phyloP scores from a whole-genome alignment of 2,113 vertebrate species.

The Gavia stellata region DNA sequence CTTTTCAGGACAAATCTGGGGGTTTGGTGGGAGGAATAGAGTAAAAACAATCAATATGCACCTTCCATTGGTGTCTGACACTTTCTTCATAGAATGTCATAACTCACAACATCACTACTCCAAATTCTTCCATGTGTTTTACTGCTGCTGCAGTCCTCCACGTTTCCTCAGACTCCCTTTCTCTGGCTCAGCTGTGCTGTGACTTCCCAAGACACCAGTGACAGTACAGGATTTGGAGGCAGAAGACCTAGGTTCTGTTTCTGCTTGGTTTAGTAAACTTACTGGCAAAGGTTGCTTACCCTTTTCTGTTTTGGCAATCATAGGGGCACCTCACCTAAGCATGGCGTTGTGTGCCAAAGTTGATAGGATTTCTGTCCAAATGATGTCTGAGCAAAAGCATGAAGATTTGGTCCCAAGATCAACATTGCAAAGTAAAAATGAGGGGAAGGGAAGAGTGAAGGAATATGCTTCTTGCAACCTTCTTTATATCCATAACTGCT shows the following conservation, averaged over 20 bases:
- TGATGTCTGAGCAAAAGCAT: neutral
- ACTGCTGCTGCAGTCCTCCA: neutral
- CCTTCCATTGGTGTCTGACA: neutral
- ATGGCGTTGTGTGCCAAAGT: fast-evolving
- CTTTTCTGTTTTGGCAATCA: neutral
- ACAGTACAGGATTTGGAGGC: neutral
- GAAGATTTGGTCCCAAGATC: neutral
- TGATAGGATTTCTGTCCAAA: neutral
- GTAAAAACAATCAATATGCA: neutral
- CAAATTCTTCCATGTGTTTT: neutral
- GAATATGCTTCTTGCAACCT: neutral
- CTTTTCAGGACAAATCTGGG: neutral
- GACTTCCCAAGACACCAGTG: neutral
- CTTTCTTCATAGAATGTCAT: neutral
- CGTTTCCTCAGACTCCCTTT: neutral
- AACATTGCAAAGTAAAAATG: fast-evolving
- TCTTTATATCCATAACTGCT: neutral
- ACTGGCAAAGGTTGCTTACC: neutral
- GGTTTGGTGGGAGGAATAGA: neutral
- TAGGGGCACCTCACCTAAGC: neutral
- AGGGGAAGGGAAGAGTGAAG: neutral
- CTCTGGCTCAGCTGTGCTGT: neutral
- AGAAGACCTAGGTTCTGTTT: neutral
- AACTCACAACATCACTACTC: neutral
- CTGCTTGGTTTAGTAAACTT: neutral